Evolutionary conservation across 2,113 vertebrate genomes (phyloP).

Genomic region (Sitta europaea): DNA sequence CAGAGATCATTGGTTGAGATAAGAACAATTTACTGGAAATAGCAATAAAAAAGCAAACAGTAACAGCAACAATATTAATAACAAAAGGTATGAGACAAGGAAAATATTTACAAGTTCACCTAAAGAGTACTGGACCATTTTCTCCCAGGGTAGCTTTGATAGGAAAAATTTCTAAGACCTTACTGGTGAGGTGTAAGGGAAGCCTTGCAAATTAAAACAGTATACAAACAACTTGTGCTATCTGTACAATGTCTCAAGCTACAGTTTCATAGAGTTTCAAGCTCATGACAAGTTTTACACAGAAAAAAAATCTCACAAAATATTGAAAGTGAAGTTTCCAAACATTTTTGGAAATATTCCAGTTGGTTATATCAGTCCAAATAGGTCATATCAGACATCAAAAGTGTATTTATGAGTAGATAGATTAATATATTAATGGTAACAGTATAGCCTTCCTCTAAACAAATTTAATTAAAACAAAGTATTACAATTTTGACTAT

Average conservation of each 20-base stretch:
- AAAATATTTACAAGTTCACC: not conserved
- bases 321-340: not conserved
- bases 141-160: not conserved
- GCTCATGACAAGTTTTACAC: not conserved
- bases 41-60: not conserved
- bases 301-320: not conserved
- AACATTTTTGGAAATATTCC: not conserved
- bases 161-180: not conserved
- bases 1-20: not conserved
- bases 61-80: not conserved
- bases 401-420: not conserved
- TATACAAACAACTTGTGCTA: not conserved
- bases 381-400: not conserved
- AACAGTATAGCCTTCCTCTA: not conserved
- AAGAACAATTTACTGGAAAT: not conserved
- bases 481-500: not conserved
- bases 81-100: not conserved
- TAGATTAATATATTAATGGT: not conserved
- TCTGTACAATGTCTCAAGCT: not conserved
- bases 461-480: not conserved
- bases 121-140: accelerated
- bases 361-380: not conserved
- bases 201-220: not conserved
- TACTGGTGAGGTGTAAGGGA: not conserved
- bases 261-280: not conserved